Conservation (phyloP, 2,113 vertebrate genomes). For the Tricholaema leucomelas region DNA sequence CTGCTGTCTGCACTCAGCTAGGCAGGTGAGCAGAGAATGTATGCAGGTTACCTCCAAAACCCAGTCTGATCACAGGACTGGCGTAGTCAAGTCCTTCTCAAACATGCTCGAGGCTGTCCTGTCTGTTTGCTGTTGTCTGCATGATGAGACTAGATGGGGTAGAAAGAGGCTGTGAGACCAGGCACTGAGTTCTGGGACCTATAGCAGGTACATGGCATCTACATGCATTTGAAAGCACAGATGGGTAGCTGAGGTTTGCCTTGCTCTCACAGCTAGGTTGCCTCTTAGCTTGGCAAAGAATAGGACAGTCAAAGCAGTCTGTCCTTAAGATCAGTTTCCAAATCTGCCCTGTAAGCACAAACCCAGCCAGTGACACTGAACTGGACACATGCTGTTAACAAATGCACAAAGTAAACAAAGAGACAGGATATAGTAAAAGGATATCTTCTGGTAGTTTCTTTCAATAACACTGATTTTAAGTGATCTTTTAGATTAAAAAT, state of each 20-base stretch:
- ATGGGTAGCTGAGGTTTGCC: background rate
- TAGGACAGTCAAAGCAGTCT: background rate
- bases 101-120: background rate
- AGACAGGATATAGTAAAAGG: background rate
- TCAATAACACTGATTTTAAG: background rate
- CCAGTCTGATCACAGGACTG: background rate
- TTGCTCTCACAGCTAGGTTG: background rate
- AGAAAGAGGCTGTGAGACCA: background rate
- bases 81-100: background rate
- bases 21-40: constrained; percentile 19
- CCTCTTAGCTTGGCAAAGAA: background rate
- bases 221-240: background rate
- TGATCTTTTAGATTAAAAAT: background rate
- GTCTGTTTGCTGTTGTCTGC: constrained; percentile 24
- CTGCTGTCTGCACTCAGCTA: background rate
- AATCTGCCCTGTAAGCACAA: background rate
- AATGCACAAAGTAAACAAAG: constrained; percentile 19
- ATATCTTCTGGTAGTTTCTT: background rate
- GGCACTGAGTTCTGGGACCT: background rate
- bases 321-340: background rate
- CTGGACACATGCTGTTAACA: background rate
- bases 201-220: background rate
- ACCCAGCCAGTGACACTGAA: background rate
- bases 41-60: constrained; percentile 14
- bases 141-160: background rate